These are phyloP conservation scores for Brachyrhaphis roseni DNA, from an alignment of 2,797 vertebrate genomes.

Conservation along the genomic window DNA sequence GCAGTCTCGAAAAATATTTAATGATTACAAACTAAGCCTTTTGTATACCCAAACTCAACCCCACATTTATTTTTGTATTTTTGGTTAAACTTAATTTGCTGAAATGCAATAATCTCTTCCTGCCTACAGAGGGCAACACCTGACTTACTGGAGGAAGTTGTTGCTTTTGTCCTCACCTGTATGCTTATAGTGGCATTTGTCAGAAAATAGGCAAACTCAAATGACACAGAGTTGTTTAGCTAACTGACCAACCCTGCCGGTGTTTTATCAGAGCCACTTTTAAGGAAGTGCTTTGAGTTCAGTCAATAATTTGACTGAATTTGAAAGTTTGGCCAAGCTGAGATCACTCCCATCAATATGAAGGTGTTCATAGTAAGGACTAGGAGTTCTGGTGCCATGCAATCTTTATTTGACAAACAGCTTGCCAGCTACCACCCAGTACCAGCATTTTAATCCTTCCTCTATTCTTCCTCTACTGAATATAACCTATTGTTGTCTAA, in stretches of 20 bases:
- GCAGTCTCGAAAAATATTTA: neutral
- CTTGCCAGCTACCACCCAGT: constrained; percentile 8
- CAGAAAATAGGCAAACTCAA: constrained; percentile 24
- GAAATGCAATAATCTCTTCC: constrained; percentile 23
- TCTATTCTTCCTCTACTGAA: constrained; percentile 36
- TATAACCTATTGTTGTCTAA: constrained; percentile 42
- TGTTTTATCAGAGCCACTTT: constrained; percentile 15
- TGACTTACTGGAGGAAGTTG: constrained; percentile 14
- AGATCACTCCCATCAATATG: constrained; percentile 20
- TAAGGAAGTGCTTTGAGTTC: constrained; percentile 10
- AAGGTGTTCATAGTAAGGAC: constrained; percentile 26
- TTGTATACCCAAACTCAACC: neutral
- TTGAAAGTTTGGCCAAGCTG: constrained; percentile 11
- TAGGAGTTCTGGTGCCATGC: constrained; percentile 40
- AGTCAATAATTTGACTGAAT: constrained; percentile 3
- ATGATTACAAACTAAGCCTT: neutral
- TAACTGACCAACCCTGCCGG: neutral
- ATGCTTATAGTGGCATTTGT: constrained; percentile 17
- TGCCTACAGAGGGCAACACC: constrained; percentile 59
- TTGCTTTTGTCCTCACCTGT: constrained; percentile 12
- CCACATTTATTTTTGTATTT: neutral
- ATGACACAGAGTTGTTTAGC: constrained; percentile 3
- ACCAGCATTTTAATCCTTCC: constrained; percentile 25
- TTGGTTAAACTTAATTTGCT: constrained; percentile 1
- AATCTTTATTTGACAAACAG: constrained; percentile 62